Conservation (phyloP, 1,140 invertebrate genomes). For the Aphaenogaster rudis region DNA sequence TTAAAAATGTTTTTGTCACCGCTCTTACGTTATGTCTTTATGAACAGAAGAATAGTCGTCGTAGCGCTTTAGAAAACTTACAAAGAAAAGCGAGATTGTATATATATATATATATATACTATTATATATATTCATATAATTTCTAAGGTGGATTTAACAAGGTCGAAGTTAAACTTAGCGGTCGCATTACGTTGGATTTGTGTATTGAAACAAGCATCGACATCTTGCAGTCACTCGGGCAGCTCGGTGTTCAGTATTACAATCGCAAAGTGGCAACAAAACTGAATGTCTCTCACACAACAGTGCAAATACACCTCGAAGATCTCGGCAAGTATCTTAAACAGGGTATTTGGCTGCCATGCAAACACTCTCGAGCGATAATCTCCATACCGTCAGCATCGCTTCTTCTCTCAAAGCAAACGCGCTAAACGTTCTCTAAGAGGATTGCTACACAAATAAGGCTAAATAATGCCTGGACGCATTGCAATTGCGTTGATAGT, state of each 20-base stretch:
- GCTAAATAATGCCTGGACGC: slow-evolving; percentile 29
- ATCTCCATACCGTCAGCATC: slow-evolving; percentile 42
- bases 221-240: not conserved
- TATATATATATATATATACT: no score
- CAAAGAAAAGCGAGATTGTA: not conserved
- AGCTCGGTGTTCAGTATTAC: slow-evolving; percentile 14
- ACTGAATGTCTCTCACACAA: slow-evolving; percentile 52
- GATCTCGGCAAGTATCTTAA: slow-evolving; percentile 57
- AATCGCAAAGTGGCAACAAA: slow-evolving; percentile 51
- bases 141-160: not conserved
- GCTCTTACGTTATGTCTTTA: not conserved
- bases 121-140: slow-evolving; percentile 6
- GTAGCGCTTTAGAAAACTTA: not conserved
- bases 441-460: slow-evolving; percentile 41
- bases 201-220: slow-evolving; percentile 48
- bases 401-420: slow-evolving; percentile 53
- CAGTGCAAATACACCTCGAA: slow-evolving; percentile 35
- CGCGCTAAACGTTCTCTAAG: slow-evolving; percentile 30
- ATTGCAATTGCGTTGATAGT: not conserved
- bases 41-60: not conserved
- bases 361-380: slow-evolving; percentile 56
- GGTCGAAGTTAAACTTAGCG: slow-evolving; percentile 8
- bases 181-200: slow-evolving; percentile 9
- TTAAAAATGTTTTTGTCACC: not conserved
- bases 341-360: slow-evolving; percentile 51